Evolutionary conservation across 2,888 invertebrate genomes (phyloP), one percentile per base, ranked within the genome.

Genomic region (Hirtodrosophila alboralis): DNA sequence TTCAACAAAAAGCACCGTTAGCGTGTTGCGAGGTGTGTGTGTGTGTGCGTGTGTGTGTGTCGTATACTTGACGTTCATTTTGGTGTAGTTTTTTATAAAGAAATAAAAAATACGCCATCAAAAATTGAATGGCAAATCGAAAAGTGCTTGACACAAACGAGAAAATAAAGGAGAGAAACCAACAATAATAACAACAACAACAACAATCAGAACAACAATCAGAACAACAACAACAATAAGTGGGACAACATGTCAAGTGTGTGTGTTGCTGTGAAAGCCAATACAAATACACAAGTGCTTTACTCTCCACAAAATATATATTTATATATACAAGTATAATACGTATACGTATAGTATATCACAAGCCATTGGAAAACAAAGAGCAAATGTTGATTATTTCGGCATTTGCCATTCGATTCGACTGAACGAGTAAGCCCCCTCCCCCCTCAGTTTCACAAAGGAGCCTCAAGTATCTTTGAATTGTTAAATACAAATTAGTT

Each of bases 131-230:
- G 72, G 48, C 68, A 49, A 66, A 75, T 83, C 65, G 79, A 78
- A 70, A 78, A 78, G 76, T 83, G 75, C 83, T 78, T 78, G 84
- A 78, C 84, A 66, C n/a, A 71, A 23, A 37, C 54, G 53, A 66
- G 31, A 27, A 37, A 36, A 53, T 37, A 16, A 56, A 36, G 54
- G 37, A 49, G n/a, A n/a, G n/a, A 51, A 53, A 59, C 27, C 44
- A 31, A 28, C 21, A 36, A 53, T 37, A 36, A 44, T 8, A 48
- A 38, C 53, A 45, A 56, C 47, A 26, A 48, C 31, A 23, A 36
- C 64, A 44, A 31, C 44, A 31, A 44, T 37, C 40, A 36, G 30
- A 40, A 64, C 36, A 45, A 27, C 48, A 54, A 49, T 1, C 16
- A 21, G 23, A 37, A 54, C 34, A 28, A 45, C 40, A 40, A 49